Percentiles rank a stretch among this genome's conserved stretches.
These are phyloP conservation scores for Enteromius viviparus DNA, from an alignment of 2,797 vertebrate genomes.

Conservation along the genomic window DNA sequence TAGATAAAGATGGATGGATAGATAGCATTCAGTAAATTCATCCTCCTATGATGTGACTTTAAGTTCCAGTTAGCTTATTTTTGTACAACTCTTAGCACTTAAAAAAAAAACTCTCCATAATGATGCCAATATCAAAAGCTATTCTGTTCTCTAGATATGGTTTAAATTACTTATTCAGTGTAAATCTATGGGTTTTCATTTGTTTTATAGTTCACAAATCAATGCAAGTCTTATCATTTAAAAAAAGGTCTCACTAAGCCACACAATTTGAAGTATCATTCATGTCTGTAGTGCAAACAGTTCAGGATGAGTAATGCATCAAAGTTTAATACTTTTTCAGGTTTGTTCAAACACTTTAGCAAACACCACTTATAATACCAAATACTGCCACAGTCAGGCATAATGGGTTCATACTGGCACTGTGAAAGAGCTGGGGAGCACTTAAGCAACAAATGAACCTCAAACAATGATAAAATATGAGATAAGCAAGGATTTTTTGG, in stretches of 20 bases:
- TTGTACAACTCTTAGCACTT: too few species aligned
- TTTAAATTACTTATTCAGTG: neutral
- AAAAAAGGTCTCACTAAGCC: neutral
- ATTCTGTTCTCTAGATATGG: neutral
- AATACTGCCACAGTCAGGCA: conserved; percentile 1
- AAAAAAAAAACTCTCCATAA: neutral
- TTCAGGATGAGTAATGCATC: neutral
- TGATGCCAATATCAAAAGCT: neutral
- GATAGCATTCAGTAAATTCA: neutral
- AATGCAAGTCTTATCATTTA: neutral
- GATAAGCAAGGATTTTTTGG: conserved; percentile 31
- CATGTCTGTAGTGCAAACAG: neutral
- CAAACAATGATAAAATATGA: conserved; percentile 17
- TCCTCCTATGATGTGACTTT: neutral
- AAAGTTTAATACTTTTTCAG: conserved; percentile 1
- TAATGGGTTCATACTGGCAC: neutral
- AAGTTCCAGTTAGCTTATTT: neutral
- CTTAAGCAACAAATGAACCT: conserved; percentile 12
- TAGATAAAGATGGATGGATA: neutral
- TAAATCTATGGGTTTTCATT: neutral
- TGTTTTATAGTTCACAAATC: neutral
- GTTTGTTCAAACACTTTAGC: conserved; percentile 14
- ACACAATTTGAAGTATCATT: neutral
- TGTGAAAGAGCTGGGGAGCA: conserved; percentile 1
- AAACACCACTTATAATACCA: conserved; percentile 11